A percentile compares a stretch with the other conserved stretches of the same genome.
phyloP scores from a whole-genome alignment of 2,113 vertebrate genomes.

The Melospiza georgiana region DNA sequence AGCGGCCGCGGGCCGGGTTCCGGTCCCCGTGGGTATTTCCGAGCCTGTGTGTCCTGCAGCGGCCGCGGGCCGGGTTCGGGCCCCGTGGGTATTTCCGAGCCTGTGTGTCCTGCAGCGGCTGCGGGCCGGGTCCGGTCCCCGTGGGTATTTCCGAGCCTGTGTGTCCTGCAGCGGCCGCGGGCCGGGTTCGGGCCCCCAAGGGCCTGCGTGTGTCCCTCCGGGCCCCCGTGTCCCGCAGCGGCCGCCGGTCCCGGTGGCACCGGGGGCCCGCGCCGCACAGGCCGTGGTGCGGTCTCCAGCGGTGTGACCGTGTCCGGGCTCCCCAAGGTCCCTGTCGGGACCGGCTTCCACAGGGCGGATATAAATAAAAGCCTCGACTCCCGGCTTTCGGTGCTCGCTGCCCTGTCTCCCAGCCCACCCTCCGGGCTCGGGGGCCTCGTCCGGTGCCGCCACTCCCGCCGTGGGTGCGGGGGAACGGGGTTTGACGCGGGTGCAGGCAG shows the following conservation, averaged over 20 bases:
- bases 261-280: no score
- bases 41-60: fast-evolving
- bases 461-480: background rate
- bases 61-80: fast-evolving
- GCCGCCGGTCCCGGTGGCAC: no score
- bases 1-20: no score
- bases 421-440: background rate
- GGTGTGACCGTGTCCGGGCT: background rate
- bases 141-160: no score
- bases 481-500: background rate
- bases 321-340: no score
- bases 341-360: background rate
- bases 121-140: no score
- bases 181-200: fast-evolving
- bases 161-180: fast-evolving
- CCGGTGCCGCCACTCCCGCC: background rate
- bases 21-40: fast-evolving
- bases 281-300: background rate
- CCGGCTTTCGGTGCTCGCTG: no score
- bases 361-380: background rate
- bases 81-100: background rate
- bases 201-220: fast-evolving
- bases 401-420: no score
- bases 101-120: no score
- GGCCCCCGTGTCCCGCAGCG: no score